Evolutionary conservation across 1,140 invertebrate genomes (phyloP), one percentile per base, ranked within the genome.

Genomic region (Cherax quadricarinatus): DNA sequence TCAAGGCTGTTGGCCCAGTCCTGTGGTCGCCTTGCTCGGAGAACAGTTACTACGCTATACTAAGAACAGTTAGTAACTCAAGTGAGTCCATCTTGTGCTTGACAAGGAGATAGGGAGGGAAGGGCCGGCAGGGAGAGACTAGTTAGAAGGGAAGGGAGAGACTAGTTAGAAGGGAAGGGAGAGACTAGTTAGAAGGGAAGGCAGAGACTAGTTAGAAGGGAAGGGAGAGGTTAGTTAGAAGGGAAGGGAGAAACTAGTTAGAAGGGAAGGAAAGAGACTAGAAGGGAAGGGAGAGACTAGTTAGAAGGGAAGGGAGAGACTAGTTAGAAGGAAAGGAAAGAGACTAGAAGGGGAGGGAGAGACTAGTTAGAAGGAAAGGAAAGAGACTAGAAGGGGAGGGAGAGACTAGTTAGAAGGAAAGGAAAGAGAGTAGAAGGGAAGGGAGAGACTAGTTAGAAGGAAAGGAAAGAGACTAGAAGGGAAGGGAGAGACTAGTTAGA

Each of bases 331-430:
- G 80, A 16, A 21, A 82, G 80, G 48, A 18, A 18, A 82, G 80
- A 41, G 51, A n/a, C 41, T 24, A 79, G 78, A 79, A 24, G 30
- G 82, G 60, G 51, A 84, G 82, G 60, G 82, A 84, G 82, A 84
- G 82, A 84, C 24, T 62, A 51, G 60, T 6, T 60, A 16, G 16
- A 51, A 84, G 82, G 60, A 1, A 84, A 53, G 60, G 82, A 84
- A 51, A 84, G 82, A 84, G 51, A 84, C 51, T 60, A 51, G 60
- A 51, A 84, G 82, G 62, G 12, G 62, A 5, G 62, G 18, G 62
- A 66, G 7, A 49, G 21, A 57, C 5, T 10, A 4, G 82, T n/a
- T 10, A 66, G 62, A 66, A 16, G 14, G 62, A 66, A 16, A 66
- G 18, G 14, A n/a, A n/a, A n/a, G n/a, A n/a, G n/a, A n/a, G n/a